These are phyloP conservation scores for Drosophila diplacantha DNA, from an alignment of 2,888 invertebrate species.

Conservation along the genomic window DNA sequence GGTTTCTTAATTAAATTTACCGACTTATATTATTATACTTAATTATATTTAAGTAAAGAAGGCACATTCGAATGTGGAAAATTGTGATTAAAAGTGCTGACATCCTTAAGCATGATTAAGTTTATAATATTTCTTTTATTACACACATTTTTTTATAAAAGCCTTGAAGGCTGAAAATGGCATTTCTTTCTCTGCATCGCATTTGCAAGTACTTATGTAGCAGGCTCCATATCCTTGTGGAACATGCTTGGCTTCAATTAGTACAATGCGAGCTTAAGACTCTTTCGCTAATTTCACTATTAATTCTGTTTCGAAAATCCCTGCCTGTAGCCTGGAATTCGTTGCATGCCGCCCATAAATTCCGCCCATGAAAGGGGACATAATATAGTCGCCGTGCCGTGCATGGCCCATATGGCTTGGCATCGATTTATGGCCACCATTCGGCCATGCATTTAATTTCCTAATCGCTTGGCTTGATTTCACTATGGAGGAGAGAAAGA, in stretches of 20 bases:
- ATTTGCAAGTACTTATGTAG: neutral
- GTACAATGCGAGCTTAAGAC: conserved; percentile 27
- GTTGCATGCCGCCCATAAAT: conserved; percentile 21
- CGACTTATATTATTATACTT: neutral
- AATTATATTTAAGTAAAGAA: neutral
- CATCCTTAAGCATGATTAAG: too few relatives aligned
- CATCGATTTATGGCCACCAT: conserved; percentile 45
- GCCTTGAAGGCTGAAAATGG: neutral
- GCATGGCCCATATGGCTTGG: conserved; percentile 24
- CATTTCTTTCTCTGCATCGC: neutral
- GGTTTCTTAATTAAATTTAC: neutral
- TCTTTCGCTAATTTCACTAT: conserved; percentile 49
- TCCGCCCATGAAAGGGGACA: conserved; percentile 19
- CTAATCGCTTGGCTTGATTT: conserved; percentile 27
- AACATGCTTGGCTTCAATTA: conserved; percentile 26
- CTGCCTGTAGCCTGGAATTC: conserved; percentile 11
- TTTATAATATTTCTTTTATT: neutral
- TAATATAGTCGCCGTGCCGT: neutral
- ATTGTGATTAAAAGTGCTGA: neutral
- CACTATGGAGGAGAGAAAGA: neutral
- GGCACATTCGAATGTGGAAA: accelerated
- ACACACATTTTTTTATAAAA: too few relatives aligned
- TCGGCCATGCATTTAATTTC: conserved; percentile 35
- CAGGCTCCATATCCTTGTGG: neutral
- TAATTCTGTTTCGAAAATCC: conserved; percentile 45